phyloP scores from a whole-genome alignment of 2,113 vertebrate species.

The Mustelus asterias region DNA sequence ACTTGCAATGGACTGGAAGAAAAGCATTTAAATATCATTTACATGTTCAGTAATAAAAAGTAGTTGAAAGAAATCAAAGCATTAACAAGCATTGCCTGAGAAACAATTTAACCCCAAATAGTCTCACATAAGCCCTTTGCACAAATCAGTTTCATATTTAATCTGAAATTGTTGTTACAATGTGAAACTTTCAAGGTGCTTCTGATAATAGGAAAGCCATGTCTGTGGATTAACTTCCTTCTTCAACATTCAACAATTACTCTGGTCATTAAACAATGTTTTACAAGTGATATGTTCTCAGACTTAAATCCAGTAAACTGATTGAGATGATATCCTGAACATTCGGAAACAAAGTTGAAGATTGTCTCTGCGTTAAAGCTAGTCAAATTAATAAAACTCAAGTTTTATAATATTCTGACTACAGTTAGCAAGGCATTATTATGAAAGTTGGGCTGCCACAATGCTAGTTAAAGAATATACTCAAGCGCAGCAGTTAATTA shows the following conservation, averaged over 20 bases:
- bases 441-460: constrained; percentile 43
- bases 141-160: neutral
- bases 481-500: constrained; percentile 46
- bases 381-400: constrained; percentile 15
- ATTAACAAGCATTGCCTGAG: constrained; percentile 29
- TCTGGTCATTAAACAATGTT: neutral
- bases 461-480: constrained; percentile 48
- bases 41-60: constrained; percentile 30
- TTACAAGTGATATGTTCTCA: neutral
- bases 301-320: constrained; percentile 20
- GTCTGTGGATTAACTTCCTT: constrained; percentile 16
- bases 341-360: constrained; percentile 2
- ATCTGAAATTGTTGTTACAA: neutral
- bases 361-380: constrained; percentile 10
- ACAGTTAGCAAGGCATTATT: constrained; percentile 27
- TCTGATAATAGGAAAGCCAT: neutral
- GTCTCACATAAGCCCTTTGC: neutral
- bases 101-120: constrained; percentile 20
- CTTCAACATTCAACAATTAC: constrained; percentile 10
- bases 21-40: constrained; percentile 32
- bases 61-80: constrained; percentile 19
- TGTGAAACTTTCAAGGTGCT: constrained; percentile 28
- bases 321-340: constrained; percentile 32
- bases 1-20: neutral
- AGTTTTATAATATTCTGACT: constrained; percentile 26